Base-by-base conservation (phyloP, 2,888 invertebrate genomes). In the Sicus ferrugineus region DNA sequence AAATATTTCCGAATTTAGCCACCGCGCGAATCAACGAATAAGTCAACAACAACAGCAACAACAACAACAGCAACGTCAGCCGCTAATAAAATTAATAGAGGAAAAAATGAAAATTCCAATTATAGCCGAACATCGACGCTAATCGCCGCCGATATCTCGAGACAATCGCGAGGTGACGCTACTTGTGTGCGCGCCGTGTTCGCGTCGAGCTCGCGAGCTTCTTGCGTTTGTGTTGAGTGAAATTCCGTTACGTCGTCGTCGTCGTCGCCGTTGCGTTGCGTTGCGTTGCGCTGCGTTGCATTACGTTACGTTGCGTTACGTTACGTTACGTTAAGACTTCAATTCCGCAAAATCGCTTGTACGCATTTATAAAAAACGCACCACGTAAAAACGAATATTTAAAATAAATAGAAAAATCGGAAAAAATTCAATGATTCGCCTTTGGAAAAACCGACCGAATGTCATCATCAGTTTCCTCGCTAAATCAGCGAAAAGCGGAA, bases 111-210 rank as follows among this genome's bases (percentile, higher is more conserved):
- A 21, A 11, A 65, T 30, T n/a, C 52, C 16, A n/a, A 61, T n/a
- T 7, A 52, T 7, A 65, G 50, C 30, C n/a, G 28, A 9, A 23
- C 64, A 19, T n/a, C 11, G n/a, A 54, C 34, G 21, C 68, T 70
- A 72, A 69, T 73, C 73, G 73, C 62, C 70, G 72, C 63, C n/a
- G 63, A 31, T 54, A 30, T n/a, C 28, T 42, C 61, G 28, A 54
- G 11, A 28, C 54, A 21, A 54, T 54, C 54, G 26, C 23, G 28
- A 23, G 14, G 54, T 23, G 26, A 11, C 26, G 23, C 14, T 54
- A 23, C 11, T 23, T 19, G 63, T 48, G 30, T 63, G 19, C 48
- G 63, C 19, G 63, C 63, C 28, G 30, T 26, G 50, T 31, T 30
- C 48, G 64, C 21, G 64, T 50, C 14, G n/a, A n/a, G 26, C 54